Evolutionary conservation across 2,797 vertebrate genomes (phyloP).

Genomic region (Rhinogobio ventralis): DNA sequence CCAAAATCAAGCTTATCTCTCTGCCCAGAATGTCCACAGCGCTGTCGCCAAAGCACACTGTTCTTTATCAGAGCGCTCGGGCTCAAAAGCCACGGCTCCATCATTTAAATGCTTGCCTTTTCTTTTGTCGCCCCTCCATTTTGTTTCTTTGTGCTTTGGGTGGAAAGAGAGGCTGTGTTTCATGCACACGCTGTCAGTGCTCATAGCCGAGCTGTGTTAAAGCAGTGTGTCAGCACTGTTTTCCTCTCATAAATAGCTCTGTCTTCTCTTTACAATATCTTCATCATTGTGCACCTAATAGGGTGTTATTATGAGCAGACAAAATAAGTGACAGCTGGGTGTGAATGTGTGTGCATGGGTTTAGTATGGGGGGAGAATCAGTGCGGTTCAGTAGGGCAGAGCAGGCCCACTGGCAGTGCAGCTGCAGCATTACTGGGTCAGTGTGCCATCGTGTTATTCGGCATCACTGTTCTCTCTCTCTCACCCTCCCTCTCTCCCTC

Average conservation of each 20-base stretch:
- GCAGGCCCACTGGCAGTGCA: slow-evolving; percentile 73
- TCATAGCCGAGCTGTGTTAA: slow-evolving; percentile 31
- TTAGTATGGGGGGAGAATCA: slow-evolving; percentile 41
- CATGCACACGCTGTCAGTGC: neutral
- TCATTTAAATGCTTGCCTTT: slow-evolving; percentile 50
- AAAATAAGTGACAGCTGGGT: slow-evolving; percentile 71
- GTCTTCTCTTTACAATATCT: slow-evolving; percentile 40
- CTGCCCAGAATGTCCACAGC: slow-evolving; percentile 46
- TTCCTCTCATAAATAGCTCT: slow-evolving; percentile 40
- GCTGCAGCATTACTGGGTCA: slow-evolving; percentile 81
- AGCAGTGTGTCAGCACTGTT: slow-evolving; percentile 46
- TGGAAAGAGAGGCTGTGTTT: slow-evolving; percentile 44
- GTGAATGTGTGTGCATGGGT: slow-evolving; percentile 48
- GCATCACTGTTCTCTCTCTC: slow-evolving; percentile 52
- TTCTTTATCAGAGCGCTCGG: slow-evolving; percentile 32
- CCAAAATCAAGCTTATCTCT: slow-evolving; percentile 56
- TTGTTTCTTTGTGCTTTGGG: slow-evolving; percentile 47
- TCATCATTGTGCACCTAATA: slow-evolving; percentile 44
- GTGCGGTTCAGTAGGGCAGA: slow-evolving; percentile 64
- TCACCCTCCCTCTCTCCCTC: slow-evolving; percentile 38
- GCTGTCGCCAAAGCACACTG: slow-evolving; percentile 35
- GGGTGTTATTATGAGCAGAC: slow-evolving; percentile 60
- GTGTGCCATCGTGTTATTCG: slow-evolving; percentile 79
- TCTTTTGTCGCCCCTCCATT: slow-evolving; percentile 51
- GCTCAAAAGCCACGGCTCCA: slow-evolving; percentile 26